Evolutionary conservation across 1,140 invertebrate genomes (phyloP), one percentile per base, ranked within the genome.

Genomic region (Wiebesia pumilae): DNA sequence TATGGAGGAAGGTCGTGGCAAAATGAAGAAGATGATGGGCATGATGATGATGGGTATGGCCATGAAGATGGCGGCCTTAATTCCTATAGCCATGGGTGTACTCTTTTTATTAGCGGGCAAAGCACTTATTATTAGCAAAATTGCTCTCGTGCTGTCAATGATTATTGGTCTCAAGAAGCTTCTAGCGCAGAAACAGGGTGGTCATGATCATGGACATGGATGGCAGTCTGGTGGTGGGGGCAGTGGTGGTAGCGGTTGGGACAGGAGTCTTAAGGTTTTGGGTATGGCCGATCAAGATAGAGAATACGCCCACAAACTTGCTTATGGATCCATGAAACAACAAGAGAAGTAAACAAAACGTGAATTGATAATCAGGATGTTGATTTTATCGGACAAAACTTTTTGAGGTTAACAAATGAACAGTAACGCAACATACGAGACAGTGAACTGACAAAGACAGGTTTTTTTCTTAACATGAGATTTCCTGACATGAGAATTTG

Each of bases 21-120:
- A 96, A 90, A 96, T 96, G 96, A 97, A 97, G 95, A 96, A 97
- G 87, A 97, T 97, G 96, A 97, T 97, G 95, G 95, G 96, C 35
- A 96, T 96, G 94, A 97, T 97, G 95, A 96, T 96, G 95, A 97
- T 96, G 96, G 96, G 96, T 0, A 95, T 96, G 84, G 96, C 95
- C 0, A 96, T 96, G 94, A 97, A 97, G 91, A 95, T 96, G 95
- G 96, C 95, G 0, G 96, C 96, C 0, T 93, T 97, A 94, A 94
- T 97, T 21, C 96, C 96, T 0, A 91, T 97, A 0, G 96, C 96
- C 1, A 96, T 97, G 89, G 96, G 96, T 62, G 96, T 95, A 2
- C 94, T 97, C 0, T 97, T 97, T 92, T 91, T 97, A 10, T 89
- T 97, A 79, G 96, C 96, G 3, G 97, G 97, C 79, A 97, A 97